Percentiles rank a stretch among this genome's conserved stretches.
Evolutionary conservation across 2,888 invertebrate genomes (phyloP).

Genomic region (Dryobota labecula): DNA sequence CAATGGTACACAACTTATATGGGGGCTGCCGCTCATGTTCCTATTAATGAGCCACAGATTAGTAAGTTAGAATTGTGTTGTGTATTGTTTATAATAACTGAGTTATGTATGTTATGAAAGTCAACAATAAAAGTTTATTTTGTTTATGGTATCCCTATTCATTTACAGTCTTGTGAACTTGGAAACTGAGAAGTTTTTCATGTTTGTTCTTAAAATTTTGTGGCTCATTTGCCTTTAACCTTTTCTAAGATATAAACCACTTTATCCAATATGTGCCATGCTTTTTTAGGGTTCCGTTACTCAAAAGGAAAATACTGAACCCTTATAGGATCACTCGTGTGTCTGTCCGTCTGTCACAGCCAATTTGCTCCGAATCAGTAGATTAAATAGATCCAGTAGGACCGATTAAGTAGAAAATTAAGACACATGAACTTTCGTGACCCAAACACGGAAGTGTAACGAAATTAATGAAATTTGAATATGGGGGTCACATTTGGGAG

Average conservation of each 20-base stretch:
- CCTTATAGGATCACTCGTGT: too few relatives aligned
- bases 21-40: constrained; percentile 28
- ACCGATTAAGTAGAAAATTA: too few relatives aligned
- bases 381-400: too few relatives aligned
- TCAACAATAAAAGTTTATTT: not conserved
- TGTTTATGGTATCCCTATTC: not conserved
- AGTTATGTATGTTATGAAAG: constrained; percentile 7
- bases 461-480: too few relatives aligned
- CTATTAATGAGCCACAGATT: constrained; percentile 36
- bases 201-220: not conserved
- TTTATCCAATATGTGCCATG: too few relatives aligned
- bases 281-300: too few relatives aligned
- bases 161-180: not conserved
- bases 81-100: constrained; percentile 13
- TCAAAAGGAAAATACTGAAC: too few relatives aligned
- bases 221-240: not conserved
- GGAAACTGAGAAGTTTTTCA: not conserved
- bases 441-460: too few relatives aligned
- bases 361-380: too few relatives aligned
- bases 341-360: too few relatives aligned
- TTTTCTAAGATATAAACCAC: not conserved
- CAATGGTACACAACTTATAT: constrained; percentile 37
- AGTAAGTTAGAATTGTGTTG: constrained; percentile 6
- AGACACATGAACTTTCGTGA: too few relatives aligned
- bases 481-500: too few relatives aligned